phyloP scores from a whole-genome alignment of 1,140 invertebrate species.

The Drosophila sechellia region DNA sequence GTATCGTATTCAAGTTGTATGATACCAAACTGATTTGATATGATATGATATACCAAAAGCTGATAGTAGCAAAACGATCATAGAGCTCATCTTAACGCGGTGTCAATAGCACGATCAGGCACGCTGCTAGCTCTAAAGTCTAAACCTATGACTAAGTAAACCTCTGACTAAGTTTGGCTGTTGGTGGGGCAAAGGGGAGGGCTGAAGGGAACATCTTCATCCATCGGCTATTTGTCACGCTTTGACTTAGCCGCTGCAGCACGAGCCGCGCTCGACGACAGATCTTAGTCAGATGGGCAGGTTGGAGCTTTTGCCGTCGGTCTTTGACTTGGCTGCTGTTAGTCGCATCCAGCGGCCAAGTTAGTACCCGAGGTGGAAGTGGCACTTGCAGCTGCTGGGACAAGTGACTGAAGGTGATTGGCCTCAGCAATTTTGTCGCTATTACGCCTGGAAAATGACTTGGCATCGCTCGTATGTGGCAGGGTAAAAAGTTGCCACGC shows the following conservation, averaged over 20 bases:
- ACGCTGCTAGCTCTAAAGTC: constrained; percentile 19
- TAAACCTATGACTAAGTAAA: constrained; percentile 33
- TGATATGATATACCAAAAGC: no score
- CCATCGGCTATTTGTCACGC: constrained; percentile 67
- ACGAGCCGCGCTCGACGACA: constrained; percentile 53
- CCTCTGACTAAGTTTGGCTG: constrained; percentile 13
- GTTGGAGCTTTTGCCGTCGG: constrained; percentile 39
- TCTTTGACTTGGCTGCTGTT: constrained; percentile 67
- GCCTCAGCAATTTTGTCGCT: constrained; percentile 45
- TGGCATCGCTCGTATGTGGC: background rate
- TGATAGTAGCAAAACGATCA: no score
- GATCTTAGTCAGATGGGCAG: constrained; percentile 32
- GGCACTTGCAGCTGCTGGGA: constrained; percentile 28
- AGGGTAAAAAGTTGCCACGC: constrained; percentile 39
- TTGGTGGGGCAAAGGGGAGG: background rate
- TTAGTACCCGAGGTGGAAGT: constrained; percentile 5
- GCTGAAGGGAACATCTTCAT: constrained; percentile 30
- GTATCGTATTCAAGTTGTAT: no score
- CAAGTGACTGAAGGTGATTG: constrained; percentile 68
- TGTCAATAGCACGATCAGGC: background rate
- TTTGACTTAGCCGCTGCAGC: constrained; percentile 59
- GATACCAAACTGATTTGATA: no score
- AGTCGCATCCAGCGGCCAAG: constrained; percentile 56
- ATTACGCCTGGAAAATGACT: constrained; percentile 40
- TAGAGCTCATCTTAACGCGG: background rate